Conservation (phyloP, 2,888 invertebrate species). For the Erebia aethiops region DNA sequence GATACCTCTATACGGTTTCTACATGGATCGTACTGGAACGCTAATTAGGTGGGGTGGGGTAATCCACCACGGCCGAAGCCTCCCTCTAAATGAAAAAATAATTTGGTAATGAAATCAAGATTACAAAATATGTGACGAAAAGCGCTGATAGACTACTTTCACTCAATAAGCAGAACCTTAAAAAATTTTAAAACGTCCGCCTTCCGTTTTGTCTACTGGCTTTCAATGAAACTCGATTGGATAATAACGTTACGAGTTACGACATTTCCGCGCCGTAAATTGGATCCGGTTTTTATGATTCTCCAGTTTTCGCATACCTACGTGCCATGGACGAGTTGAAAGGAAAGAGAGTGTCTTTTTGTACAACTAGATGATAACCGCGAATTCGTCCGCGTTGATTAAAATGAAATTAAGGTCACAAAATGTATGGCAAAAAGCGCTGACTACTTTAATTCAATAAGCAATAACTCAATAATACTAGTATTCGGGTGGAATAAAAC, state of each 20-base stretch:
- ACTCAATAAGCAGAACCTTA: background rate
- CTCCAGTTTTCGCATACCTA: constrained; percentile 12
- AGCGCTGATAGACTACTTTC: background rate
- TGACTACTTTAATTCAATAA: no score
- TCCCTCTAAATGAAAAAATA: no score
- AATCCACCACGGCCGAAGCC: no score
- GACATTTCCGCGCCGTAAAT: constrained; percentile 16
- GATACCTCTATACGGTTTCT: no score
- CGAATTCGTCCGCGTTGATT: no score
- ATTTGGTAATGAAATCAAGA: background rate
- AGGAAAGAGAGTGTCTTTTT: background rate
- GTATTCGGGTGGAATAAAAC: no score
- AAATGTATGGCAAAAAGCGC: no score
- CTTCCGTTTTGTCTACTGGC: constrained; percentile 1
- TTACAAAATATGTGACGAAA: background rate
- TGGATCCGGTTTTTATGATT: constrained; percentile 17
- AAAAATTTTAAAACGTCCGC: constrained; percentile 4
- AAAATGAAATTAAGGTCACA: no score
- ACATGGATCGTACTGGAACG: no score
- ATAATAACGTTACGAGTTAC: constrained; percentile 17
- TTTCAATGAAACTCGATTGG: constrained; percentile 15
- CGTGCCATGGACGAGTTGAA: background rate
- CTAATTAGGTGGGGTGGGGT: no score
- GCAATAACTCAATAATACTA: no score
- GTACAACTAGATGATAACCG: no score